Base-by-base conservation (phyloP, 2,113 vertebrate species). In the Chelonoidis abingdonii region DNA sequence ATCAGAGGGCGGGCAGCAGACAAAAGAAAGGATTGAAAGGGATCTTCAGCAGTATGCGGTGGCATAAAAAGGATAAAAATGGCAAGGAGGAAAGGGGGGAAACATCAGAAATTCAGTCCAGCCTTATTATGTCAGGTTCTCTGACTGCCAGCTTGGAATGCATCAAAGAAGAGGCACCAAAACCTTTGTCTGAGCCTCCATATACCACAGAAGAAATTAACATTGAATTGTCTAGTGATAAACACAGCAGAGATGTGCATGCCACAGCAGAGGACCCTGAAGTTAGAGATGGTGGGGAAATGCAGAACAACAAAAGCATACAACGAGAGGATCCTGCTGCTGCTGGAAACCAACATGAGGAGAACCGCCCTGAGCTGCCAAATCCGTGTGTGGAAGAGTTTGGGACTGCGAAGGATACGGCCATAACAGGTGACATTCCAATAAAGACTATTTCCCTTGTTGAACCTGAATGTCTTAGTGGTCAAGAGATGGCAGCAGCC, bases 91-190 rank as follows among this genome's bases (percentile, higher is more conserved):
- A 98, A 72, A 97, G 80, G 80, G 98, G 97, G 35, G 98, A 97
- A 89, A 92, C 96, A 93, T 97, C 97, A 4, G 98, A 98, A 83
- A 95, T 89, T 50, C 98, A 89, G 62, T 94, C 96, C 29, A 96
- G 98, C 17, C 87, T 96, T 31, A 97, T 97, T 3, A 95, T 97
- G 93, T 97, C 98, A 6, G 99, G 98, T 50, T 99, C 99, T 54
- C 97, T 99, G 83, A 98, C 99, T 1, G 99, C 99, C 97, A 99
- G 99, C 95, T 98, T 99, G 95, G 98, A 98, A 95, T 98, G 98
- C 88, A 98, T 99, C 97, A 99, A 99, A 91, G 99, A 98, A 95
- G 98, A 98, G 76, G 93, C 98, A 29, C 97, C 96, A 1, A 97
- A 92, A 97, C 97, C 97, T 98, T 89, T 97, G 96, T 54, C 97